phyloP scores from a whole-genome alignment of 2,888 invertebrate species.

The Eupithecia subumbrata region DNA sequence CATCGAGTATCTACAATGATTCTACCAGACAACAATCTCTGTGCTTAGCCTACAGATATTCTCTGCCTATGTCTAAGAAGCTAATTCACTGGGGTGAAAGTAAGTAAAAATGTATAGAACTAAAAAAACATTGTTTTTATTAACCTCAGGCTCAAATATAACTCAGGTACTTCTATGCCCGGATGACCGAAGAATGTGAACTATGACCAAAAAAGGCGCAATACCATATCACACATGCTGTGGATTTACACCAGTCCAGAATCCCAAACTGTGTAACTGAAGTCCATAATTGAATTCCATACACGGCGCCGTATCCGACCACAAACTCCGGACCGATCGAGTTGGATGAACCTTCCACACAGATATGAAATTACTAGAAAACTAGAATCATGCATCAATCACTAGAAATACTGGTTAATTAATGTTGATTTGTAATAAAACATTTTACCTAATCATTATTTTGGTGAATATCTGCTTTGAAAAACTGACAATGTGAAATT shows the following conservation, averaged over 20 bases:
- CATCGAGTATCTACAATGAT: too few relatives aligned
- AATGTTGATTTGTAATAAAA: background rate
- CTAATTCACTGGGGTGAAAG: background rate
- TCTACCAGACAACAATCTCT: background rate
- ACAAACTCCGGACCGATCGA: constrained; percentile 7
- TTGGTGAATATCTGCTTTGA: background rate
- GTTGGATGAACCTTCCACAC: background rate
- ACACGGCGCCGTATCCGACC: constrained; percentile 54
- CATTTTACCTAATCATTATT: background rate
- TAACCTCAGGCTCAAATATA: background rate
- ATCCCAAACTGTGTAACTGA: constrained; percentile 62
- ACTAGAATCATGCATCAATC: background rate
- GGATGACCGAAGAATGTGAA: background rate
- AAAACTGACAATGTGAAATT: background rate
- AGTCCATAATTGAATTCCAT: constrained; percentile 75
- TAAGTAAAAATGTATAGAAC: background rate
- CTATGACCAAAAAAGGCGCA: background rate
- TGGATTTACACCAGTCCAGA: constrained; percentile 43
- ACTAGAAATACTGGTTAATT: background rate
- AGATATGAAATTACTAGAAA: background rate
- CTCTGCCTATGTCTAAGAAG: background rate
- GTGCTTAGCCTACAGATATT: background rate
- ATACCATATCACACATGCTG: constrained; percentile 34
- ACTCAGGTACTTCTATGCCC: background rate
- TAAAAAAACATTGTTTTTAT: background rate